Evolutionary conservation across 2,113 vertebrate genomes (phyloP), one percentile per base, ranked within the genome.

Genomic region (mouse (Mus musculus)): DNA sequence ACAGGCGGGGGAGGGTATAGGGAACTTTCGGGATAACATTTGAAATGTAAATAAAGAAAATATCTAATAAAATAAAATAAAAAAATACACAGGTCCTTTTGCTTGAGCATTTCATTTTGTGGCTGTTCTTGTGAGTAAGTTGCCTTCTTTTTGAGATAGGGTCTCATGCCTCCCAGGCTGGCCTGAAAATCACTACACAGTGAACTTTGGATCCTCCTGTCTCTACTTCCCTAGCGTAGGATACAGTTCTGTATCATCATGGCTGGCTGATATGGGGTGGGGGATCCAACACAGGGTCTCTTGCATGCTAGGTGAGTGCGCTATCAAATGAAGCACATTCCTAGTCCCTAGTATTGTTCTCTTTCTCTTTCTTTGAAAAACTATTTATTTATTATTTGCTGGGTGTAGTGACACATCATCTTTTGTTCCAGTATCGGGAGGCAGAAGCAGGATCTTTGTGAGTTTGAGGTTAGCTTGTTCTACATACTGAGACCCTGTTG

Each of bases 81-180:
- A 42, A 42, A 42, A 42, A 42, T 42, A 46, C 63, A 72, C 3
- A 59, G 54, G 30, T 78, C 17, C 28, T 82, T 96, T 94, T 56
- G 39, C 28, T 30, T 63, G 52, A 65, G 33, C 56, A 82, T 96
- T 89, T 95, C 56, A 89, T 54, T 59, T 78, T 96, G 82, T 87
- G 46, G 39, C 56, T 69, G 33, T 49, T 93, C 90, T 88, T 91
- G n/a, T 80, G 54, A 90, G 63, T 91, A 88, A 90, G 71, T 90
- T 92, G 3, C 78, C 94, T 95, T 67, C 61, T 88, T 93, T 82
- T 91, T n/a, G 17, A 88, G 33, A 52, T 33, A 87, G 82, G 8
- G 14, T 46, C 39, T 46, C 82, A 65, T 5, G 39, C 46, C 26
- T 65, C 39, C 16, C 24, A 65, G 61, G n/a, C 61, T 65, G 59